A percentile compares a stretch with the other conserved stretches of the same genome.
Evolutionary conservation across 2,888 invertebrate species (phyloP).

Genomic region (Sarcophaga variegata): DNA sequence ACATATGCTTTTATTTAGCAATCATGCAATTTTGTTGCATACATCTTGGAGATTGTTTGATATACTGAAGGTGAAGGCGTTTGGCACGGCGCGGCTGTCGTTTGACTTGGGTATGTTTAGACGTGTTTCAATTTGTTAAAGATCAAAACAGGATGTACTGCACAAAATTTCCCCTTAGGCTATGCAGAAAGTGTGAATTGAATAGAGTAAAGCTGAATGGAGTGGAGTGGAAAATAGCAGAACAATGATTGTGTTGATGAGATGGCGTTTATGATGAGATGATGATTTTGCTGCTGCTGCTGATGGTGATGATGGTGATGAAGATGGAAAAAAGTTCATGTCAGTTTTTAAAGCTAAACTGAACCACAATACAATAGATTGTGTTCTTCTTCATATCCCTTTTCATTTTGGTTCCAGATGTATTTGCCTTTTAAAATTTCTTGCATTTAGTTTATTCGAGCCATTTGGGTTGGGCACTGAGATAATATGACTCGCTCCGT

Average conservation of each 20-base stretch:
- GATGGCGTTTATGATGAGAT: slow-evolving; percentile 61
- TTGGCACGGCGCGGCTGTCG: not conserved
- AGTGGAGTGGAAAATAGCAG: not conserved
- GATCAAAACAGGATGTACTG: slow-evolving; percentile 67
- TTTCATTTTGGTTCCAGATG: slow-evolving; percentile 15
- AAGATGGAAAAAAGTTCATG: slow-evolving; percentile 60
- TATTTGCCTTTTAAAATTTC: slow-evolving; percentile 33
- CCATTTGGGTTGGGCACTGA: slow-evolving; percentile 52
- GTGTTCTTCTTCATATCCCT: slow-evolving; percentile 36
- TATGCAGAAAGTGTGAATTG: slow-evolving; percentile 69
- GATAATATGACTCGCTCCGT: slow-evolving; percentile 39
- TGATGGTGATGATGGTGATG: slow-evolving; percentile 10
- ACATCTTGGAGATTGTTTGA: slow-evolving; percentile 16
- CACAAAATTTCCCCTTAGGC: slow-evolving; percentile 63
- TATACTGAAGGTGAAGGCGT: not conserved
- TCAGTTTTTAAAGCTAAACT: slow-evolving; percentile 62
- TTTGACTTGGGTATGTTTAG: slow-evolving; percentile 29
- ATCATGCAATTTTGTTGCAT: slow-evolving; percentile 56
- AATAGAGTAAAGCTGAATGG: not conserved
- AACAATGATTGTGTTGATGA: slow-evolving; percentile 65
- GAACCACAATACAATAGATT: slow-evolving; percentile 63
- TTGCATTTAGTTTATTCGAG: slow-evolving; percentile 57
- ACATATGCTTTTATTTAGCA: not conserved
- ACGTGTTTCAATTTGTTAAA: slow-evolving; percentile 53
- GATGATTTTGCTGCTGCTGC: not conserved